phyloP scores from a whole-genome alignment of 2,888 invertebrate genomes.

The Thereva nobilitata region DNA sequence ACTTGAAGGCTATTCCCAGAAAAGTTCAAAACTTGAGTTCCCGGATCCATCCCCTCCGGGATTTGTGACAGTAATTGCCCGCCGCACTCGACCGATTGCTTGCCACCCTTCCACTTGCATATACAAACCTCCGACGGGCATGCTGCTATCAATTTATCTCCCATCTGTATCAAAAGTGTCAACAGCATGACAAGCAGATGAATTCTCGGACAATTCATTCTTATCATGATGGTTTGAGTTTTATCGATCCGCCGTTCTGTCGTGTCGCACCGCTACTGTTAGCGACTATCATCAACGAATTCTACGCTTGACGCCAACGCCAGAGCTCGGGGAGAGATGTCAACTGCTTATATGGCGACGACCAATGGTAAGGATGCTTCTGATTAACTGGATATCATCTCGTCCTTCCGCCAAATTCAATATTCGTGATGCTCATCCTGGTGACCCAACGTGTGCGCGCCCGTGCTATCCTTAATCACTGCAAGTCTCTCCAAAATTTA shows the following conservation, averaged over 20 bases:
- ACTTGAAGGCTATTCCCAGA: constrained; percentile 80
- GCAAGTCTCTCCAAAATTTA: no score
- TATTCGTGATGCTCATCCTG: constrained; percentile 15
- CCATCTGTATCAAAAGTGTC: constrained; percentile 29
- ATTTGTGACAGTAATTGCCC: constrained; percentile 75
- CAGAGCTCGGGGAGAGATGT: constrained; percentile 4
- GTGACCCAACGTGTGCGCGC: constrained; percentile 19
- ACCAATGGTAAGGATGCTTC: constrained; percentile 2
- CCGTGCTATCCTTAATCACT: no score
- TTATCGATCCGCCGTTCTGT: constrained; percentile 12
- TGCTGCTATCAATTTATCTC: constrained; percentile 41
- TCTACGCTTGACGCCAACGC: no score
- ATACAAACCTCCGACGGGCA: constrained; percentile 77
- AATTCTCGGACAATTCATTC: constrained; percentile 38
- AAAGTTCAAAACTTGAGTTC: constrained; percentile 86
- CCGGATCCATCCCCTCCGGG: constrained; percentile 78
- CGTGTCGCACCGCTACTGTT: background rate
- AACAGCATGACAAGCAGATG: constrained; percentile 31
- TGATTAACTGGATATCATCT: constrained; percentile 36
- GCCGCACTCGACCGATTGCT: constrained; percentile 86
- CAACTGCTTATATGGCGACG: constrained; percentile 24
- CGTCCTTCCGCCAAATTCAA: constrained; percentile 12
- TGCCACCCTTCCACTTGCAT: constrained; percentile 93
- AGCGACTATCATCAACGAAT: constrained; percentile 24
- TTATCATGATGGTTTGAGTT: constrained; percentile 38